Evolutionary conservation across 2,888 invertebrate genomes (phyloP), one percentile per base, ranked within the genome.

Genomic region (Agrilus biguttatus): DNA sequence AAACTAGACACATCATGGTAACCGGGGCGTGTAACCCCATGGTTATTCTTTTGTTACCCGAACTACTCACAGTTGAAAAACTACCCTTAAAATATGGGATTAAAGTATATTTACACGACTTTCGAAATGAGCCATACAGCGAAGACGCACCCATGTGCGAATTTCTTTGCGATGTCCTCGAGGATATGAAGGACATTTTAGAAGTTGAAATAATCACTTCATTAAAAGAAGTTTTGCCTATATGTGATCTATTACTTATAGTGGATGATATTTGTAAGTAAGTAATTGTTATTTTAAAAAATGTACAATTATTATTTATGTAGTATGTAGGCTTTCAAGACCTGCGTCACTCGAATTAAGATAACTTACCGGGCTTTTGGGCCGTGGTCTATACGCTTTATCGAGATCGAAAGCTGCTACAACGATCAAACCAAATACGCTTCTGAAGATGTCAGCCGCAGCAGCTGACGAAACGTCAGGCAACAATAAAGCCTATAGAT

Each of bases 181-280:
- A 51, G 37, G 52, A 58, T 37, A 17, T 56, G 6, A 43, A 33
- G 39, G 53, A 40, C 50, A 19, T 40, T 34, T 19, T 47, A 32
- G 21, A 40, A 28, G 17, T 46, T 35, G 4, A 3, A 12, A 21
- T 65, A 43, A 60, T 70, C 10, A 57, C 65, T 2, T 68, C 62
- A 56, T 56, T 74, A 50, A 67, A 71, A 14, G 55, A 66, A 14
- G 73, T 68, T 14, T 57, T 77, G 5, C 60, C 64, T 8, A 55
- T 67, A 44, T 66, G 70, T 14, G 72, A 77, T 56, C 55, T 76
- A 44, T 53, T 77, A 8, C 70, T 77, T 41, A 55, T 73, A 39
- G 51, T 73, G 39, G 72, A 74, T 49, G 68, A 73, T 55, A 62
- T 59, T 50, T 33, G 44, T 32, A 33, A 28, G 13, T 17, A 33